A percentile compares a stretch with the other conserved stretches of the same genome.
phyloP scores from a whole-genome alignment of 2,113 vertebrate species.

The Microtus oregoni region DNA sequence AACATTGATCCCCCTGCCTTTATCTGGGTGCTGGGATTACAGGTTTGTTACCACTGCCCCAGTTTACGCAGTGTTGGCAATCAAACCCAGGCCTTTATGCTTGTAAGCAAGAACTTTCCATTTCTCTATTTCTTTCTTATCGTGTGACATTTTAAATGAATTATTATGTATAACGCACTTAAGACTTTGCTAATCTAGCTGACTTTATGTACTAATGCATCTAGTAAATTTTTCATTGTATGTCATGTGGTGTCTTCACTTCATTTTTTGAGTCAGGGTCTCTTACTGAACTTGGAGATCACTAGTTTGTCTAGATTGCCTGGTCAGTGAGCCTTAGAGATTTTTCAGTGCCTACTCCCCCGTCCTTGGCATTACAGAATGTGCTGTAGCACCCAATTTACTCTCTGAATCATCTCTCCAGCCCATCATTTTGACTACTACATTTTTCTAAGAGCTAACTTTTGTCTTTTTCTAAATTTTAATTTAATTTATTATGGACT shows the following conservation, averaged over 20 bases:
- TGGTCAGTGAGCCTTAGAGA: neutral
- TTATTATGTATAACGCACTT: neutral
- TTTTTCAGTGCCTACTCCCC: neutral
- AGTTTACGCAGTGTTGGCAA: neutral
- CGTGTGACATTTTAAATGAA: neutral
- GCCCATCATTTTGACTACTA: neutral
- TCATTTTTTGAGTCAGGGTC: neutral
- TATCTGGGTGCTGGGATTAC: neutral
- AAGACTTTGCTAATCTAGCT: neutral
- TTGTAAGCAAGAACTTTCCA: neutral
- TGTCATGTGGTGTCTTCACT: neutral
- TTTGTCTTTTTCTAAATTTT: neutral
- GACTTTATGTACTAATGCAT: slow-evolving; percentile 12
- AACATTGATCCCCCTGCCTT: neutral
- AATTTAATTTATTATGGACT: neutral
- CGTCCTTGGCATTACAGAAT: neutral
- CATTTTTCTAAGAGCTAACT: slow-evolving; percentile 5
- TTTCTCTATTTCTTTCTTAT: neutral
- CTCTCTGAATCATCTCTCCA: neutral
- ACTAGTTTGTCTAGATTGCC: neutral
- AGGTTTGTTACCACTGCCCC: neutral
- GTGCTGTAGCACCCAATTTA: too few species aligned
- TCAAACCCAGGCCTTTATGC: neutral
- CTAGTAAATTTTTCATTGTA: neutral
- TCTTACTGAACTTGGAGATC: neutral